Percentiles rank a stretch among this genome's conserved stretches.
These are phyloP conservation scores for Ophonus ardosiacus DNA, from an alignment of 2,888 invertebrate genomes.

Conservation along the genomic window DNA sequence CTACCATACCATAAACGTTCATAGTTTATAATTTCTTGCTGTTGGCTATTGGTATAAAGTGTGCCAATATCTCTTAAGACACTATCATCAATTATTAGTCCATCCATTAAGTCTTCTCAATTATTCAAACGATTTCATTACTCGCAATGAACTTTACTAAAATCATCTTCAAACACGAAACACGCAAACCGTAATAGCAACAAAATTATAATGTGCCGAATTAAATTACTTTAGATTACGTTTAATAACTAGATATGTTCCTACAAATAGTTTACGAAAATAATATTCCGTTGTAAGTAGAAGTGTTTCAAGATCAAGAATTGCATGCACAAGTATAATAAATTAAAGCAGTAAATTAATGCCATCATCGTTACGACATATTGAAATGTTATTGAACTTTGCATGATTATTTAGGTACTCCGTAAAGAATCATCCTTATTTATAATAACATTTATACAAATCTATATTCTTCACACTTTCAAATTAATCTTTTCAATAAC, in stretches of 20 bases:
- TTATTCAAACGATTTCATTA: background rate
- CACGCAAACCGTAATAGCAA: background rate
- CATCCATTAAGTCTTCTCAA: background rate
- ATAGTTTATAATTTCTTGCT: too few species aligned
- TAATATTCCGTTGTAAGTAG: background rate
- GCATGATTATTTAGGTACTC: background rate
- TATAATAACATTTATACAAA: too few species aligned
- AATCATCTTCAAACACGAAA: conserved; percentile 4
- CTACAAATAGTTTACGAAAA: background rate
- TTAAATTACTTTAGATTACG: background rate
- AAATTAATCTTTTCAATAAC: too few species aligned
- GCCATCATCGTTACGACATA: background rate
- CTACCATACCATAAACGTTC: too few species aligned
- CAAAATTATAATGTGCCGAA: background rate
- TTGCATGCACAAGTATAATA: background rate
- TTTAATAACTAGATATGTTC: background rate
- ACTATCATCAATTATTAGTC: background rate
- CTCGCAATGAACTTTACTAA: conserved; percentile 12
- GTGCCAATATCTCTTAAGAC: background rate
- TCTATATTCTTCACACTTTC: too few species aligned
- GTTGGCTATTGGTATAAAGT: background rate
- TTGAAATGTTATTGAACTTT: background rate
- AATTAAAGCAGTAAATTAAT: background rate
- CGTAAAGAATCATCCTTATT: too few species aligned
- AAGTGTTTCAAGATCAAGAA: background rate